phyloP scores from a whole-genome alignment of 2,797 vertebrate genomes.

The Mastacembelus armatus region DNA sequence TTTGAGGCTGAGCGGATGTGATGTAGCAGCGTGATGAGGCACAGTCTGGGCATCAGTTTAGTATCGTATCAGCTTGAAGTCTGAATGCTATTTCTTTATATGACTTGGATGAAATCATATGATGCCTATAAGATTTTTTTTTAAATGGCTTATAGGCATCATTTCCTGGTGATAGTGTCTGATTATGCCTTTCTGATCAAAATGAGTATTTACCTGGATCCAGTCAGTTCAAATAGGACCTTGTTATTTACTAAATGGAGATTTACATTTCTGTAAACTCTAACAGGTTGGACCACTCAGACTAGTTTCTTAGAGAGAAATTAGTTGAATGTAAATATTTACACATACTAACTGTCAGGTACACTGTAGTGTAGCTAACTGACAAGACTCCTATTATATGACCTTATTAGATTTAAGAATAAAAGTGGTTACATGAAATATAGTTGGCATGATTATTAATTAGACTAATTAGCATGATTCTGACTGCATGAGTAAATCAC shows the following conservation, averaged over 20 bases:
- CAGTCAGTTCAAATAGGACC: neutral
- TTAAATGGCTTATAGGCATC: neutral
- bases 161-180: neutral
- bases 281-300: neutral
- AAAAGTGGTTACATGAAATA: too few species aligned
- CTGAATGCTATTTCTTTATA: conserved; percentile 7
- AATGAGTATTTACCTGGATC: neutral
- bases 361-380: neutral
- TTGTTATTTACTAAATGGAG: neutral
- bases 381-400: neutral
- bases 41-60: neutral
- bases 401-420: too few species aligned
- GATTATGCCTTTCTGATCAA: neutral
- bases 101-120: neutral
- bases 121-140: conserved; percentile 3
- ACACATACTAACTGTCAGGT: neutral
- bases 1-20: conserved; percentile 68
- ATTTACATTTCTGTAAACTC: neutral
- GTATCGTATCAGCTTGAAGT: conserved; percentile 1
- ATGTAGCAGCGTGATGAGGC: conserved; percentile 44
- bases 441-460: too few species aligned
- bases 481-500: neutral
- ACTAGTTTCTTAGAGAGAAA: neutral
- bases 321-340: neutral
- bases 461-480: too few species aligned